Evolutionary conservation across 2,888 invertebrate species (phyloP), one percentile per base, ranked within the genome.

Genomic region (Meiosimyza platycephala): DNA sequence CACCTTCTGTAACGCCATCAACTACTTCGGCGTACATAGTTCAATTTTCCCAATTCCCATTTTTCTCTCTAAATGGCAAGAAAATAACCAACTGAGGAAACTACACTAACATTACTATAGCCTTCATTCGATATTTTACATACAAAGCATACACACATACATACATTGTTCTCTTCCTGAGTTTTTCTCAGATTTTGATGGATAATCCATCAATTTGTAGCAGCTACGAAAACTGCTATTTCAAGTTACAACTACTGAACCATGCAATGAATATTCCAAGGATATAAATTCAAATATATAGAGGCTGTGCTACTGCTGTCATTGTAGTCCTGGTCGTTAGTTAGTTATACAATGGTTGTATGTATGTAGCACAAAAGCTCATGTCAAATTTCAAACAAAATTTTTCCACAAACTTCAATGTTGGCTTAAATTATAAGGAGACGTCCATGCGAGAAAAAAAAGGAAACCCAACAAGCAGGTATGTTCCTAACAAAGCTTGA

Each of bases 201-300:
- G 67, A 72, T 55, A 78, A 79, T 78, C 76, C 79, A 79, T 78
- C 79, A 79, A 78, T 78, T 79, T 77, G 78, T 75, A 75, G 54
- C 54, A 48, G 63, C 54, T 12, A 63, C 63, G 40, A 18, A 11
- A 51, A 13, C 48, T 64, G 12, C 18, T 11, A 18, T 48, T n/a
- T 64, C 51, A 28, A 51, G 60, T 64, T 28, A 50, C 50, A 15
- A 48, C 48, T 11, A 50, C n/a, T 28, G 57, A 50, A 74, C 74
- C 71, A 65, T 74, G 75, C 73, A 73, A 77, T 72, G 75, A 67
- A 74, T 74, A 73, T 74, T 75, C 76, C 72, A 75, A 75, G 72
- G 75, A 77, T 72, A 77, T 75, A 74, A 77, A 74, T 73, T 74
- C 62, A 73, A 68, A 74, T n/a, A n/a, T n/a, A n/a, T 67, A 69